These are phyloP conservation scores for Petroica traversi DNA, from an alignment of 2,113 vertebrate species.

Conservation along the genomic window DNA sequence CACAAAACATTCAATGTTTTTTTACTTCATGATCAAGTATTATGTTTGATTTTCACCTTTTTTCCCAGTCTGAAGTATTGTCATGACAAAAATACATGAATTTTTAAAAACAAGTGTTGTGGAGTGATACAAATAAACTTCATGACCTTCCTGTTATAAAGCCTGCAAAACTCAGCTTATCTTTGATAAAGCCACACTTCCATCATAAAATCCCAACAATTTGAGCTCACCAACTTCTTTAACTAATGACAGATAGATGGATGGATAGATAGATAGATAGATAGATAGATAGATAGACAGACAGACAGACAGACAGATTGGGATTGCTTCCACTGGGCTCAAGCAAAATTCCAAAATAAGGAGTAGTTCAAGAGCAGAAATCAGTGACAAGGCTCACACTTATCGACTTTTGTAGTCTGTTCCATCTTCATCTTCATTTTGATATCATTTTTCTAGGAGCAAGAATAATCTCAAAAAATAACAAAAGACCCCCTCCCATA, in stretches of 20 bases:
- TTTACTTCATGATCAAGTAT: background rate
- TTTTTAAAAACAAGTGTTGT: background rate
- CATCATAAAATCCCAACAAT: background rate
- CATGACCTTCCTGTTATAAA: background rate
- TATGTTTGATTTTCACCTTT: background rate
- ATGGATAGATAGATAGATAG: background rate
- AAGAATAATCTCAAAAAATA: background rate
- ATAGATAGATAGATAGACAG: background rate
- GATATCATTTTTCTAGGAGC: background rate
- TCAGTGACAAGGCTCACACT: accelerated
- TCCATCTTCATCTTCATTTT: background rate
- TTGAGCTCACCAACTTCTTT: accelerated
- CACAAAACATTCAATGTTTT: background rate
- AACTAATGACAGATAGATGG: background rate
- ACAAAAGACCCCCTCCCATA: background rate
- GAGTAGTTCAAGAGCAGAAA: background rate
- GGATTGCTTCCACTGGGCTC: background rate
- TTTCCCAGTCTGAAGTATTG: background rate
- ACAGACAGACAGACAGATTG: background rate
- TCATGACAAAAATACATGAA: background rate
- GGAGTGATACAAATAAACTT: background rate
- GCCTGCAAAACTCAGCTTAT: background rate
- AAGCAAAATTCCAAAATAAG: background rate
- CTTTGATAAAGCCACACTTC: background rate
- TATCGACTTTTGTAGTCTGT: background rate